A percentile compares a stretch with the other conserved stretches of the same genome.
These are phyloP conservation scores for Acleris laterana DNA, from an alignment of 2,888 invertebrate genomes.

Conservation along the genomic window DNA sequence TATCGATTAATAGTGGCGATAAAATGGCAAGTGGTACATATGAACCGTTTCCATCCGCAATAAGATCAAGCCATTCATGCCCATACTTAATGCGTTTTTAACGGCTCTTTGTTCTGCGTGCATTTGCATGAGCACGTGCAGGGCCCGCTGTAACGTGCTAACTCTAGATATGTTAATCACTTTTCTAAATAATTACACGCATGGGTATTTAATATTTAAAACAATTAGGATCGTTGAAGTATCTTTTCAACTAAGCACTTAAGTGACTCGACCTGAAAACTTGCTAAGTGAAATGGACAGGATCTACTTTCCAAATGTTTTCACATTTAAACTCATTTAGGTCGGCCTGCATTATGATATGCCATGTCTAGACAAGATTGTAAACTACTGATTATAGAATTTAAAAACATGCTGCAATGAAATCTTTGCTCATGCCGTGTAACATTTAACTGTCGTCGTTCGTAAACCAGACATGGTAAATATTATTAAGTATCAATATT, in stretches of 20 bases:
- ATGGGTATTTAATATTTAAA: conserved; percentile 23
- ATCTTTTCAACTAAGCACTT: not conserved
- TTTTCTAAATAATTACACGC: conserved; percentile 48
- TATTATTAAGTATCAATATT: conserved; percentile 70
- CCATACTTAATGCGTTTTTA: conserved; percentile 57
- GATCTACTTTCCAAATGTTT: no score
- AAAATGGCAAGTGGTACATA: conserved; percentile 42
- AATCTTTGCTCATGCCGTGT: not conserved
- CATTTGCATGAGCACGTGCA: conserved; percentile 60
- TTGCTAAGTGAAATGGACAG: no score
- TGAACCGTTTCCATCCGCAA: conserved; percentile 52
- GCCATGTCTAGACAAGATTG: no score
- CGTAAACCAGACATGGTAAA: conserved; percentile 67
- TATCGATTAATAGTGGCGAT: conserved; percentile 39
- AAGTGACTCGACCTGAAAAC: no score
- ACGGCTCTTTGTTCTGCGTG: conserved; percentile 61
- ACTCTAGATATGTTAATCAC: conserved; percentile 49
- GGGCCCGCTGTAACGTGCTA: conserved; percentile 37
- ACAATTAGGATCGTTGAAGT: conserved; percentile 23
- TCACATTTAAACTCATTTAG: no score
- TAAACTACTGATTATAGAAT: no score
- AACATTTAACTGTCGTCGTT: conserved; percentile 7
- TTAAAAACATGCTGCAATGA: not conserved
- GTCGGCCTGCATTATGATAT: no score
- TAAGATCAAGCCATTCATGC: conserved; percentile 56